Percentiles rank a stretch among this genome's conserved stretches.
phyloP scores from a whole-genome alignment of 2,888 invertebrate genomes.

The Tricholauxania praeusta region DNA sequence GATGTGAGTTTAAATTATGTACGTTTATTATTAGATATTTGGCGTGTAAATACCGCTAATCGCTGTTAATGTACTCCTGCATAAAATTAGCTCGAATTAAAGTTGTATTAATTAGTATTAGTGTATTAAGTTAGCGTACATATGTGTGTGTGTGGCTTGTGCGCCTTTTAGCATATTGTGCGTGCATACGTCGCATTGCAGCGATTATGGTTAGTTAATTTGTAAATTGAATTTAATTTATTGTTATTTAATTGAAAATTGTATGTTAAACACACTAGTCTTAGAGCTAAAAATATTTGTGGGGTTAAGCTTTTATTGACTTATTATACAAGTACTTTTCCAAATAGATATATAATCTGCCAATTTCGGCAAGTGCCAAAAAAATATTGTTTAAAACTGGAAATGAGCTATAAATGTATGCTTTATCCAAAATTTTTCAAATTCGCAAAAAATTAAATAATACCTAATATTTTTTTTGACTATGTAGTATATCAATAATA shows the following conservation, averaged over 20 bases:
- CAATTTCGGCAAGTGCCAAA: too few species aligned
- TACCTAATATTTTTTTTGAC: too few species aligned
- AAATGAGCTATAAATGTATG: too few species aligned
- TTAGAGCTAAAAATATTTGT: too few species aligned
- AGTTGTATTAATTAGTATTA: conserved; percentile 19
- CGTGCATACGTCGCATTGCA: not conserved
- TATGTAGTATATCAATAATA: too few species aligned
- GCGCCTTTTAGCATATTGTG: not conserved
- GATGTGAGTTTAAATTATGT: not conserved
- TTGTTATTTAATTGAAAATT: conserved; percentile 19
- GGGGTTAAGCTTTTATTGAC: too few species aligned
- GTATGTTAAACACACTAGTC: not conserved
- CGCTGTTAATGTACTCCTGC: conserved; percentile 17
- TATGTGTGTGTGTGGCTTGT: not conserved
- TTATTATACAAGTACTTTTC: too few species aligned
- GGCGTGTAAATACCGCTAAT: conserved; percentile 13
- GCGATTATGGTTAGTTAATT: conserved; percentile 39
- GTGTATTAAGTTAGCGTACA: not conserved
- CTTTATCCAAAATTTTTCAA: too few species aligned
- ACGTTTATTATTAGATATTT: conserved; percentile 21
- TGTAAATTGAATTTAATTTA: conserved; percentile 17
- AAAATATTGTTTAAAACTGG: too few species aligned
- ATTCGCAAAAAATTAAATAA: too few species aligned
- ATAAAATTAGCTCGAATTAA: conserved; percentile 12
- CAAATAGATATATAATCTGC: too few species aligned